Evolutionary conservation across 2,888 invertebrate species (phyloP).

Genomic region (Volucella bombylans): DNA sequence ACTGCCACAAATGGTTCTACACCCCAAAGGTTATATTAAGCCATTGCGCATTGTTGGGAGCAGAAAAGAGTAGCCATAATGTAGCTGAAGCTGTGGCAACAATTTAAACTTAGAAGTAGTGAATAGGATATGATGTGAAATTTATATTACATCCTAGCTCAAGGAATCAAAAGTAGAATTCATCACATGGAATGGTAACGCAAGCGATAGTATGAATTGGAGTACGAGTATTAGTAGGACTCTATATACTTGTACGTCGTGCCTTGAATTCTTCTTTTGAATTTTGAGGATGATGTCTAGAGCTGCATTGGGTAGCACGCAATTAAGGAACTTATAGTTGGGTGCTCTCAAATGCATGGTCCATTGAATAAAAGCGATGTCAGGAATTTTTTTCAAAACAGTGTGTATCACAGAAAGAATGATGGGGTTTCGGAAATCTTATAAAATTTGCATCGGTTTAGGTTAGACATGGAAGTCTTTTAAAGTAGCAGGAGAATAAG

Average conservation of each 20-base stretch:
- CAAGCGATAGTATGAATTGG: background rate
- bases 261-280: constrained; percentile 26
- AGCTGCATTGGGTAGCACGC: constrained; percentile 31
- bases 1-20: constrained; percentile 64
- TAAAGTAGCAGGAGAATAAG: too few relatives aligned
- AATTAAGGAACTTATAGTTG: constrained; percentile 45
- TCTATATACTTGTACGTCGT: constrained; percentile 24
- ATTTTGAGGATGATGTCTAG: background rate
- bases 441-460: too few relatives aligned
- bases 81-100: constrained; percentile 36
- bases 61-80: constrained; percentile 11
- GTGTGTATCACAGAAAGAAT: background rate
- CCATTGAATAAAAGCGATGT: constrained; percentile 20
- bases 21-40: constrained; percentile 65
- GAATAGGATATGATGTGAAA: constrained; percentile 63
- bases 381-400: background rate
- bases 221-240: background rate
- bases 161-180: constrained; percentile 67
- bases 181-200: constrained; percentile 46
- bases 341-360: constrained; percentile 25
- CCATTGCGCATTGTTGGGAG: constrained; percentile 46
- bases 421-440: too few relatives aligned
- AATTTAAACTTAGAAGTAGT: constrained; percentile 59
- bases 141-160: constrained; percentile 60
- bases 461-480: too few relatives aligned